Evolutionary conservation across 2,113 vertebrate species (phyloP), one percentile per base, ranked within the genome.

Genomic region (Actenoides hombroni): DNA sequence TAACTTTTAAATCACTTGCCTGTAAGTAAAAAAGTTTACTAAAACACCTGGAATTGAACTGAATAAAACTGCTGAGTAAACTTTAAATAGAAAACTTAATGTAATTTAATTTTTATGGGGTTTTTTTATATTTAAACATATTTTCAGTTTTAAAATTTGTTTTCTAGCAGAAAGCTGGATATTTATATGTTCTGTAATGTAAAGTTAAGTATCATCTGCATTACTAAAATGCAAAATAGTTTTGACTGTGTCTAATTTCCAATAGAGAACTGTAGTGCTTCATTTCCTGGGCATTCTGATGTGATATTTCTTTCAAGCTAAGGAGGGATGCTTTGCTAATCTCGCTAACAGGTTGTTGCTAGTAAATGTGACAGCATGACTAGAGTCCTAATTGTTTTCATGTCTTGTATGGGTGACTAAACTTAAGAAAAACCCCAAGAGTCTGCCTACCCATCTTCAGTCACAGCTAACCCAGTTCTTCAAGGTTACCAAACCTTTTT

Each of bases 401-500:
- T 97, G 96, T 97, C 81, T 96, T 91, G 35, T 94, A 81, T 96
- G 97, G 90, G 94, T 98, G 88, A 97, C 94, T 98, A 97, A 98
- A 97, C 71, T 90, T 67, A 95, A 95, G 97, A 97, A 96, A 97
- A 97, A 93, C 85, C 97, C 96, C 96, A 75, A 96, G 97, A 97
- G 93, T 97, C 95, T 98, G 96, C 96, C 98, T 98, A 97, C 98
- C 98, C 97, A 98, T 98, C 98, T 97, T 98, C 98, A 98, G 98
- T 98, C 97, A 98, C 97, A 97, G 97, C 97, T 98, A 98, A 98
- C 95, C 90, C 95, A 95, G 94, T 98, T 98, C 93, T 98, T 96
- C 94, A 96, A 97, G 95, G 98, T 98, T 98, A 99, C 98, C 97
- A 98, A 98, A 98, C 97, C 98, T 3, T 98, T 98, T 98, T 98